These are phyloP conservation scores for Gymnothorax reevesii DNA, from an alignment of 2,797 vertebrate genomes.

Conservation along the genomic window DNA sequence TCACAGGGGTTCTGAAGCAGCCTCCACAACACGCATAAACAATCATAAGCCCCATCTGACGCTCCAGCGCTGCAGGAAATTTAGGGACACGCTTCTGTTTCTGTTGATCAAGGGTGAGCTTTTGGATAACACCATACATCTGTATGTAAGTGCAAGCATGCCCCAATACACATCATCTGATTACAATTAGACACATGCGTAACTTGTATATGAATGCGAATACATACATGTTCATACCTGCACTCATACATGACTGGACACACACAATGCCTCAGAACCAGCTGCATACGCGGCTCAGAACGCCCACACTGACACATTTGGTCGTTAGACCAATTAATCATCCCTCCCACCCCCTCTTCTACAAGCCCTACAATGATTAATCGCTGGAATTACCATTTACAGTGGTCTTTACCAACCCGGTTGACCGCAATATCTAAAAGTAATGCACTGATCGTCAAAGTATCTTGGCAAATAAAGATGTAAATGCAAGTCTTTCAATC, in stretches of 20 bases:
- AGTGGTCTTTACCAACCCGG: background rate
- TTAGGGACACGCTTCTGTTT: conserved; percentile 84
- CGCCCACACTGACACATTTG: background rate
- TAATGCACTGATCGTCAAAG: background rate
- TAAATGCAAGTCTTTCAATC: background rate
- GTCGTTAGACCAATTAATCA: background rate
- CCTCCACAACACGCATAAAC: conserved; percentile 85
- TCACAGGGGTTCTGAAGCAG: conserved; percentile 56
- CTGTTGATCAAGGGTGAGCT: conserved; percentile 87
- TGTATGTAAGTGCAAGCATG: conserved; percentile 31
- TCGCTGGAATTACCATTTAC: background rate
- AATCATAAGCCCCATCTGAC: conserved; percentile 90
- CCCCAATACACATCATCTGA: background rate
- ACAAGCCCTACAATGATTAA: background rate
- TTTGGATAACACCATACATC: conserved; percentile 58
- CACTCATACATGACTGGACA: no score
- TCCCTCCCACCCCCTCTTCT: background rate
- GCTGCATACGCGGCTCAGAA: no score
- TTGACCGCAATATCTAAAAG: background rate
- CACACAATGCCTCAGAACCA: no score
- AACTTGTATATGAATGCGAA: background rate
- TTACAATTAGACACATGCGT: background rate
- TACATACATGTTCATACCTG: no score
- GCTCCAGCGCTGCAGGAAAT: conserved; percentile 83
- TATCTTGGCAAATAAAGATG: background rate